Conservation (phyloP, 2,888 invertebrate genomes). For the Aelia acuminata region DNA sequence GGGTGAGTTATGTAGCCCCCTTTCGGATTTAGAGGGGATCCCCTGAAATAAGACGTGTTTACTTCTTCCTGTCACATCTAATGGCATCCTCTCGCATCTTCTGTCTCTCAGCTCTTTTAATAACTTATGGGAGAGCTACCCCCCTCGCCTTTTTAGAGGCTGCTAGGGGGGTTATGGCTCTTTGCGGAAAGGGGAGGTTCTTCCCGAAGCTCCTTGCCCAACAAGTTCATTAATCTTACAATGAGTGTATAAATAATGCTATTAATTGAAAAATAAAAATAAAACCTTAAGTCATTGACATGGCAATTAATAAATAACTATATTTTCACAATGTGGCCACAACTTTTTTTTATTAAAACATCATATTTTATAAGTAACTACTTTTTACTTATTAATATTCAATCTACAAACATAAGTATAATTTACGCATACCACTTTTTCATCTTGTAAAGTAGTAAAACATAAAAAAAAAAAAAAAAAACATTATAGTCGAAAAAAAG, state of each 20-base stretch:
- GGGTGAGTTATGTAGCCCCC: conserved; percentile 49
- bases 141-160: background rate
- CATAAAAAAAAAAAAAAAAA: too few species aligned
- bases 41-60: conserved; percentile 43
- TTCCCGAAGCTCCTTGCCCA: too few species aligned
- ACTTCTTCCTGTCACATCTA: conserved; percentile 50
- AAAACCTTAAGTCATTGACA: background rate
- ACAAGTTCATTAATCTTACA: background rate
- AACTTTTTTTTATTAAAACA: too few species aligned
- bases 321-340: too few species aligned
- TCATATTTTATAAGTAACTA: too few species aligned
- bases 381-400: too few species aligned
- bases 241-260: background rate
- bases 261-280: background rate
- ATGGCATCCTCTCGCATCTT: conserved; percentile 26
- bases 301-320: background rate
- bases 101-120: conserved; percentile 40
- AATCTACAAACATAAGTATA: too few species aligned
- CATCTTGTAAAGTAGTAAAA: too few species aligned
- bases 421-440: too few species aligned
- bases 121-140: conserved; percentile 31
- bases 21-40: conserved; percentile 49
- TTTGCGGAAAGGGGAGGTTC: background rate
- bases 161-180: background rate
- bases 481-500: too few species aligned